Evolutionary conservation across 2,797 vertebrate species (phyloP), one percentile per base, ranked within the genome.

Genomic region (Acipenser oxyrinchus): DNA sequence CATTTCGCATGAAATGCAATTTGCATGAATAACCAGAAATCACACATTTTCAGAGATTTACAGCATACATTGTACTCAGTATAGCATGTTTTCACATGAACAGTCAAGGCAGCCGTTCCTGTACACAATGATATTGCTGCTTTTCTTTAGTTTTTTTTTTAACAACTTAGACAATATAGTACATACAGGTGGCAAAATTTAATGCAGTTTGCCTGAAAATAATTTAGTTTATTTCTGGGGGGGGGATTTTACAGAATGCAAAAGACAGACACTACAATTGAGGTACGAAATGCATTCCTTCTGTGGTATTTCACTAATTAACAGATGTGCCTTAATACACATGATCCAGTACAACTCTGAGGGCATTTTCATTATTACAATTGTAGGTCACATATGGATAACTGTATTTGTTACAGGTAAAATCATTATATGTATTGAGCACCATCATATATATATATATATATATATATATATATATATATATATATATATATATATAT

Each of bases 41-140:
- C 73, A 68, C 68, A 81, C 75, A 72, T 78, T 75, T 76, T 80
- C 73, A 81, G 69, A 79, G 74, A 75, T 55, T 77, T 71, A 76
- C 68, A 87, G 75, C 51, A 68, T 60, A 62, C 63, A 15, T 55
- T 63, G 48, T 67, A 62, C 8, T 23, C 7, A n/a, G 15, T 12
- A 51, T 49, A n/a, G n/a, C 51, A 64, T 51, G 49, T 64, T 49
- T 51, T 64, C 66, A 0, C 52, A 51, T 62, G 55, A 74, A 65
- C n/a, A 60, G 55, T 68, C 66, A 69, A 57, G 68, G 65, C 57
- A 53, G 0, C 64, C 23, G 53, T 10, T 4, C 71, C 67, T 53
- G 52, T 55, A 67, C 12, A 73, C 57, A 65, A 64, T 72, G 68
- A 18, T 51, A 64, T 67, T 51, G 68, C 53, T 6, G 11, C 48